Percentiles rank a stretch among this genome's conserved stretches.
These are phyloP conservation scores for Sminthurides bifidus DNA, from an alignment of 1,140 invertebrate species.

Conservation along the genomic window DNA sequence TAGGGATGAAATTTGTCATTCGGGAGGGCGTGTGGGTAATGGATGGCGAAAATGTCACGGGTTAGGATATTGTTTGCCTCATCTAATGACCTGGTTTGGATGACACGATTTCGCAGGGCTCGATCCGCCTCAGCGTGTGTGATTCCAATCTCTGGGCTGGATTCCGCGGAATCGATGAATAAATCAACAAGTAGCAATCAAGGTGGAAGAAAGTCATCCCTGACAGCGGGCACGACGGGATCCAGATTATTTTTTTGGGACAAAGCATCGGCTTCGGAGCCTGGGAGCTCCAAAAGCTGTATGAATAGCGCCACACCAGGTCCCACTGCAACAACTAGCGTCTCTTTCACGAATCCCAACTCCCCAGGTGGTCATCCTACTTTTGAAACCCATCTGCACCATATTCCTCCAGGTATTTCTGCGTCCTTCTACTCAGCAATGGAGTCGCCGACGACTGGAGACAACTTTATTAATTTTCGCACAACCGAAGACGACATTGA, in stretches of 20 bases:
- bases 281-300: background rate
- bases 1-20: no score
- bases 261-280: background rate
- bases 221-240: slow-evolving; percentile 1
- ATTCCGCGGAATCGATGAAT: background rate
- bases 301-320: background rate
- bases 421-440: slow-evolving; percentile 2
- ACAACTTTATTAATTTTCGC: slow-evolving; percentile 4
- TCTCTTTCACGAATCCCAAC: background rate
- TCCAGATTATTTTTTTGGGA: slow-evolving; percentile 6
- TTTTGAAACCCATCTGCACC: slow-evolving; percentile 4
- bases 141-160: slow-evolving; percentile 10
- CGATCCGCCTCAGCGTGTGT: slow-evolving; percentile 23
- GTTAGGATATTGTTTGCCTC: no score
- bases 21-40: no score
- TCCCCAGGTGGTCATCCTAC: background rate
- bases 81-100: background rate
- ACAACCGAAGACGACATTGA: slow-evolving; percentile 6
- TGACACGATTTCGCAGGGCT: slow-evolving; percentile 11
- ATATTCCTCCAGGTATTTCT: background rate
- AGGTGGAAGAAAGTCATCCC: slow-evolving; percentile 15
- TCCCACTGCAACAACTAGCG: slow-evolving; percentile 1
- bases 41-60: no score
- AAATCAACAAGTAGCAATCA: slow-evolving; percentile 23
- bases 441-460: slow-evolving; percentile 1